A percentile compares a stretch with the other conserved stretches of the same genome.
These are phyloP conservation scores for Galeopterus variegatus DNA, from an alignment of 2,113 vertebrate species.

Conservation along the genomic window DNA sequence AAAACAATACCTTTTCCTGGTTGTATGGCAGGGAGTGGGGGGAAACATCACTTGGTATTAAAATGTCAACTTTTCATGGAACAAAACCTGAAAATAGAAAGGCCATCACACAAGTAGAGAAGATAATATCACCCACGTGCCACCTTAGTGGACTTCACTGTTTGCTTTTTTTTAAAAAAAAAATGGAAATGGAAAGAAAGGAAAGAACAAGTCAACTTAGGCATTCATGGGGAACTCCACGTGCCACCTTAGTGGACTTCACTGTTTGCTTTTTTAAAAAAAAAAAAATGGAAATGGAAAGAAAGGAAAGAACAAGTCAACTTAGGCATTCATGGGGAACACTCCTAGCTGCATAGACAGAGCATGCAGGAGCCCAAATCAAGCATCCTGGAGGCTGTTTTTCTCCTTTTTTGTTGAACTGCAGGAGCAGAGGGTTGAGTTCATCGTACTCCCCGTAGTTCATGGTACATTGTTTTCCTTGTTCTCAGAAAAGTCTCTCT, in stretches of 20 bases:
- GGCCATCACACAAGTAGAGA: background rate
- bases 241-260: background rate
- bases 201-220: background rate
- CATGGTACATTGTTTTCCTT: background rate
- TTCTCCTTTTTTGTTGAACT: background rate
- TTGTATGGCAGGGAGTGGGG: background rate
- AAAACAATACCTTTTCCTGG: background rate
- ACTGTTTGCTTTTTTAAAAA: background rate
- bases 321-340: background rate
- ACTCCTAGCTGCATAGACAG: background rate
- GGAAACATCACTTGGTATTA: background rate
- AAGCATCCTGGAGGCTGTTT: background rate
- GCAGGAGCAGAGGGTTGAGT: background rate
- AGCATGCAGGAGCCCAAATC: background rate
- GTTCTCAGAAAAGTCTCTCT: background rate
- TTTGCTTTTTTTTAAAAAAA: background rate
- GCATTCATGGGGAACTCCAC: background rate
- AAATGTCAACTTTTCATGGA: conserved; percentile 52
- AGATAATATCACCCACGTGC: background rate
- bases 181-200: conserved; percentile 10
- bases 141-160: background rate
- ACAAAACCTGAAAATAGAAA: conserved; percentile 45
- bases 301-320: background rate
- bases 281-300: background rate
- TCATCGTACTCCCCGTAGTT: background rate